phyloP scores from a whole-genome alignment of 2,888 invertebrate genomes.

The Chymomyza fuscimana region DNA sequence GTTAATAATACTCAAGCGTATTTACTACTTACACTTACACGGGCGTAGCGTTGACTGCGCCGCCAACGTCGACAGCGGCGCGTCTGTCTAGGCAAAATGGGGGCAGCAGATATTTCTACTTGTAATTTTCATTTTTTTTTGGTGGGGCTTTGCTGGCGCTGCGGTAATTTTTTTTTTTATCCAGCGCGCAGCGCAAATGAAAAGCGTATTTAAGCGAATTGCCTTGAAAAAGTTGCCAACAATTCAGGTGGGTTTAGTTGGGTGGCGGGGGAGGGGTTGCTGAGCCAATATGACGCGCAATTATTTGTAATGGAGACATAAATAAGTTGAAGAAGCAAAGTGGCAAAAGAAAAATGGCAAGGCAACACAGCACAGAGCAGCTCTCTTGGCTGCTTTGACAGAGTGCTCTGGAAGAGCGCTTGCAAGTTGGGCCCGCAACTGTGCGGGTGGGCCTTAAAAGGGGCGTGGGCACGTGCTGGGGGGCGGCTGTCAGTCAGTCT shows the following conservation, averaged over 20 bases:
- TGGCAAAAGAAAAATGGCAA: conserved; percentile 65
- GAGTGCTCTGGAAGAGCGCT: neutral
- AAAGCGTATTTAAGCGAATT: conserved; percentile 28
- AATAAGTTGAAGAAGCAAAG: conserved; percentile 74
- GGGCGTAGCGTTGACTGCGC: neutral
- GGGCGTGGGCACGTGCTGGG: neutral
- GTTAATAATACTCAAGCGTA: conserved; percentile 79
- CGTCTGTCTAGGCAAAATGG: conserved; percentile 54
- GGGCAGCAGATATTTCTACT: conserved; percentile 27
- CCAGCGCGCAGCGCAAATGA: conserved; percentile 2
- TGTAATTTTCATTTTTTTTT: neutral
- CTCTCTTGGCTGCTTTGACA: neutral
- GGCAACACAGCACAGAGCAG: neutral
- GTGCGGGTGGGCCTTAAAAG: neutral
- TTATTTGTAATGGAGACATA: conserved; percentile 79
- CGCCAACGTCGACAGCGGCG: neutral
- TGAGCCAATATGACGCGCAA: conserved; percentile 78
- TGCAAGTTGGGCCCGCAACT: neutral
- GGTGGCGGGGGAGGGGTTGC: conserved; percentile 28
- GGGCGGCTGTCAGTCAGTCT: neutral
- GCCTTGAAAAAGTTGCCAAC: conserved; percentile 17
- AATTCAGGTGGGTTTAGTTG: neutral
- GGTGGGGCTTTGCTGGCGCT: neutral
- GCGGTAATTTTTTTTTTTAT: neutral
- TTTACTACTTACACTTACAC: conserved; percentile 70